Evolutionary conservation across 2,113 vertebrate genomes (phyloP), one percentile per base, ranked within the genome.

Genomic region (Apus apus): DNA sequence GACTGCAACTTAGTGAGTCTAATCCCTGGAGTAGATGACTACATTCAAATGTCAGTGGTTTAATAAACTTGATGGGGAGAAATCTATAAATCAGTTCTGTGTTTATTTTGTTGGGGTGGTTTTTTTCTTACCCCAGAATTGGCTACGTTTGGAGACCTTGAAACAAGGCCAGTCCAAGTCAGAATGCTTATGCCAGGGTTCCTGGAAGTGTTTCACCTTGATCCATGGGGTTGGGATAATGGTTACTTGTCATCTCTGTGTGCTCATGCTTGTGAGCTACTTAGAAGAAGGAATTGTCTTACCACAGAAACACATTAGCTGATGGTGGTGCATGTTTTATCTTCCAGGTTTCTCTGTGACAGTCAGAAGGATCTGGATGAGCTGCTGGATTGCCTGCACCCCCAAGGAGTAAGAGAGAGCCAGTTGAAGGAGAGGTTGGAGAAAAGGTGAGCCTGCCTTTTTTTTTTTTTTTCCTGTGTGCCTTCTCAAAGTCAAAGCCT

Each of bases 381-480:
- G 68, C 97, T 99, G 43, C 71, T 99, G 73, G 98, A 98, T 51
- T 98, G 97, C 93, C 98, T 99, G 95, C 99, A 99, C 90, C 94
- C 98, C 54, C 99, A 99, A 90, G 99, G 99, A 73, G 98, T 98
- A n/a, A 96, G 99, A 94, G 99, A 99, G 96, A 99, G 99, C 81
- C 98, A 98, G 72, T 98, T 99, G 46, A 99, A 98, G 96, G 97
- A 98, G 26, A 98, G 98, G 26, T 95, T 99, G 72, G 98, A 99
- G 94, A 98, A 97, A 76, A 99, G 98, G 99, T 99, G 89, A 98
- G 97, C 27, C 15, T 78, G 22, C 54, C 22, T 27, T 29, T n/a
- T 22, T 30, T 38, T 32, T 58, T 9, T 14, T 40, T 20, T 15
- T 8, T 16, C 19, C 1, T 23, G 0, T 23, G 9, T 74, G 32